A percentile compares a stretch with the other conserved stretches of the same genome.
Evolutionary conservation across 2,888 invertebrate genomes (phyloP).

Genomic region (Urechis unicinctus): DNA sequence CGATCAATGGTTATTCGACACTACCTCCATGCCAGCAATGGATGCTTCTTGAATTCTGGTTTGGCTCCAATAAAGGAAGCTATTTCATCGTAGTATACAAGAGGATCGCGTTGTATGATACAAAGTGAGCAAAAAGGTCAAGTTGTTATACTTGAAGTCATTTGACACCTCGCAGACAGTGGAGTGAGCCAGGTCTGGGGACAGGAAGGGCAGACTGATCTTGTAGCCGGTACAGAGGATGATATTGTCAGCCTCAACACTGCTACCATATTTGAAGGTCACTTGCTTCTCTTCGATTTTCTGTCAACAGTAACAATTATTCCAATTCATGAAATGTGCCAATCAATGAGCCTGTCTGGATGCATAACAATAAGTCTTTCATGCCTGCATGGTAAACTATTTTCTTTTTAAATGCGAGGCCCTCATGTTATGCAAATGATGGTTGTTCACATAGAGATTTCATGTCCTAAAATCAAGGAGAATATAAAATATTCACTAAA

Average conservation of each 20-base stretch:
- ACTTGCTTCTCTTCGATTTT: slow-evolving; percentile 34
- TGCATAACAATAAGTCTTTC: no score
- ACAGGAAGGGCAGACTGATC: slow-evolving; percentile 38
- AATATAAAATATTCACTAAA: no score
- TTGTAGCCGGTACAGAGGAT: slow-evolving; percentile 40
- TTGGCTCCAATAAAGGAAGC: slow-evolving; percentile 37
- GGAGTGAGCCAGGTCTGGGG: slow-evolving; percentile 22
- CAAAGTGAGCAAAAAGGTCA: not conserved
- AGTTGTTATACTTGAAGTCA: slow-evolving; percentile 24
- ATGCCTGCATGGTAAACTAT: no score
- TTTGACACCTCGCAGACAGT: slow-evolving; percentile 30
- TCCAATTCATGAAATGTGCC: no score
- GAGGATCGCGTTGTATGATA: slow-evolving; percentile 38
- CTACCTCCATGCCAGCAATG: slow-evolving; percentile 40
- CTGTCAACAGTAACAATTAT: slow-evolving; percentile 25
- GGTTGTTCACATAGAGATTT: no score
- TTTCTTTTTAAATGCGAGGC: no score
- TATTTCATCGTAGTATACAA: slow-evolving; percentile 42
- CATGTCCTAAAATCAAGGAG: no score
- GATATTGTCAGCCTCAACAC: slow-evolving; percentile 33
- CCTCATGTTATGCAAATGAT: no score
- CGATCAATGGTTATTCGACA: not conserved
- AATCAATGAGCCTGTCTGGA: no score
- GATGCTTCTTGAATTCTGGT: slow-evolving; percentile 31
- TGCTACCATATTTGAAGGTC: slow-evolving; percentile 32